Conservation (phyloP, 2,113 vertebrate species). For the Gadus chalcogrammus region DNA sequence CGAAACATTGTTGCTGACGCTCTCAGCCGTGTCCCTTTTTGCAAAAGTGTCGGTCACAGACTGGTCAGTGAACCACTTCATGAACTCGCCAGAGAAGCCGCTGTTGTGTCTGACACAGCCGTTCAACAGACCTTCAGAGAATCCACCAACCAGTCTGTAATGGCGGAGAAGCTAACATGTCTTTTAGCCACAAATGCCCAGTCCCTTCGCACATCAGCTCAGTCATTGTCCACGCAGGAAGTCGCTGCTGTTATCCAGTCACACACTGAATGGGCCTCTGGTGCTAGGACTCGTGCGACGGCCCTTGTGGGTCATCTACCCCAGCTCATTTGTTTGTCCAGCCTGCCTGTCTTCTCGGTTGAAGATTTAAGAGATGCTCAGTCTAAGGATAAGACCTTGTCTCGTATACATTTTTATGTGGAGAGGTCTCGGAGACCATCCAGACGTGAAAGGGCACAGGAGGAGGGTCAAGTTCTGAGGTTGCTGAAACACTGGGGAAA, state of each 20-base stretch:
- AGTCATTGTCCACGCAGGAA: neutral
- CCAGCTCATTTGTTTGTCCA: conserved; percentile 6
- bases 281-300: neutral
- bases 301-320: conserved; percentile 6
- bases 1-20: conserved; percentile 20
- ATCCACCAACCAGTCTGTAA: neutral
- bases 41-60: conserved; percentile 8
- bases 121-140: neutral
- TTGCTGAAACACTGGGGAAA: conserved; percentile 19
- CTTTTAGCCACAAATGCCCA: no score
- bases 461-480: neutral
- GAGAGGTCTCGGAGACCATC: conserved; percentile 2
- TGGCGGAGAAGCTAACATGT: no score
- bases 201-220: neutral
- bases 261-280: neutral
- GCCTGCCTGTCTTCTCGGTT: neutral
- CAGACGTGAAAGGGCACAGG: conserved; percentile 8
- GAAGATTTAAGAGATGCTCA: conserved; percentile 18
- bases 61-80: neutral
- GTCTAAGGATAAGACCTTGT: conserved; percentile 12
- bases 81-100: neutral
- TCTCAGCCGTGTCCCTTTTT: conserved; percentile 12
- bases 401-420: conserved; percentile 15
- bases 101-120: neutral
- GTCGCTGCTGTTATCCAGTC: conserved; percentile 8